phyloP scores from a whole-genome alignment of 2,797 vertebrate species.

The Furcifer pardalis region DNA sequence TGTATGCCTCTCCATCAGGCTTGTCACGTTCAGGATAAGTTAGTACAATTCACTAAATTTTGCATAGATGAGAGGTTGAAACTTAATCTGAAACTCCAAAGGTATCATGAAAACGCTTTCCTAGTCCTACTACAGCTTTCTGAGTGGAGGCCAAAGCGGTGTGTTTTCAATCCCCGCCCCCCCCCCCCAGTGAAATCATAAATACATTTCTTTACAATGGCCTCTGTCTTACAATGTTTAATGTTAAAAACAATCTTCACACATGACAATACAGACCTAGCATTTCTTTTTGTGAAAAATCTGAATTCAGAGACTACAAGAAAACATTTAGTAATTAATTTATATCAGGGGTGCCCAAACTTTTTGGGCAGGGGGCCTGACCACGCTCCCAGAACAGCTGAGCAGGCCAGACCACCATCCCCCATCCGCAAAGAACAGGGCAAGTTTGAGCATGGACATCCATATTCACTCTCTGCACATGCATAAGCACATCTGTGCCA shows the following conservation, averaged over 20 bases:
- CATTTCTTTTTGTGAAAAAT: background rate
- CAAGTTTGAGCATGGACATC: no score
- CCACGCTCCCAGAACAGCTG: no score
- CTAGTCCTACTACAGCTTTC: background rate
- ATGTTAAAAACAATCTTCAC: background rate
- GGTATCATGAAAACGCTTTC: background rate
- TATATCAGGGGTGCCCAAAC: no score
- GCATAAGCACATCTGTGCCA: no score
- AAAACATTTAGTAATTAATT: no score
- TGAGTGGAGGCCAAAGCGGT: background rate
- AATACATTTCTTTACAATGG: conserved; percentile 31
- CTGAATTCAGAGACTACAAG: background rate
- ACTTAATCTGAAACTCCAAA: background rate
- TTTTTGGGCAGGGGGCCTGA: no score
- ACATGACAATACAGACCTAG: conserved; percentile 12
- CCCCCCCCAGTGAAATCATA: conserved; percentile 11
- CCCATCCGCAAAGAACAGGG: no score
- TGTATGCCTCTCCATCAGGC: background rate
- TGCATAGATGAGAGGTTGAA: background rate
- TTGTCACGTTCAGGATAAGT: background rate
- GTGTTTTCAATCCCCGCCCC: background rate
- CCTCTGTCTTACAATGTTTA: conserved; percentile 28
- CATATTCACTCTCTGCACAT: no score
- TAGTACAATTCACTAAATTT: background rate
- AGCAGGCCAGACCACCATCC: no score